Conservation (phyloP, 2,888 invertebrate species). For the Harmothoe impar region DNA sequence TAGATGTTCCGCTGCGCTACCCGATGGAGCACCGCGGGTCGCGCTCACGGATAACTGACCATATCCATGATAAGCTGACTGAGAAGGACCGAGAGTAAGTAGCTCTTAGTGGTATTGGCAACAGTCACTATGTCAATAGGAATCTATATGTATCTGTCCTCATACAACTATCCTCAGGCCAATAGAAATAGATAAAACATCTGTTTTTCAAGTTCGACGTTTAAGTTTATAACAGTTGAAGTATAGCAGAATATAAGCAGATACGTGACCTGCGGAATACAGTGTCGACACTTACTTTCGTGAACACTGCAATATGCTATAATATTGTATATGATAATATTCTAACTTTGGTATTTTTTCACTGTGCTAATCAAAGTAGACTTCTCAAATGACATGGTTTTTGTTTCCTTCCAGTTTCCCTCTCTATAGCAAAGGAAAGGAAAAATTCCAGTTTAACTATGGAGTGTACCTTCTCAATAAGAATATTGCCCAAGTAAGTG, state of each 20-base stretch:
- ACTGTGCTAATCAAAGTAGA: too few species aligned
- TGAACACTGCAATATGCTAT: too few species aligned
- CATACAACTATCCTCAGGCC: not conserved
- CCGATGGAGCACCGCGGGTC: slow-evolving; percentile 92
- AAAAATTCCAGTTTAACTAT: slow-evolving; percentile 92
- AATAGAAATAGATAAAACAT: too few species aligned
- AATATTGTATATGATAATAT: too few species aligned
- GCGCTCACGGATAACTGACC: slow-evolving; percentile 91
- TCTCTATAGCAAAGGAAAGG: slow-evolving; percentile 90
- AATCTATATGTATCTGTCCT: not conserved
- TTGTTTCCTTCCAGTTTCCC: slow-evolving; percentile 89
- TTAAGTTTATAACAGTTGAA: too few species aligned
- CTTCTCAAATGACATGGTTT: not conserved
- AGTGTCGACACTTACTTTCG: too few species aligned
- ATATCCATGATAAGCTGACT: slow-evolving; percentile 88
- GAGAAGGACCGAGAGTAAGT: slow-evolving; percentile 86
- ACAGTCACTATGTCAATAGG: too few species aligned
- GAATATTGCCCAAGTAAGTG: slow-evolving; percentile 91
- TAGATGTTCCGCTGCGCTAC: slow-evolving; percentile 94
- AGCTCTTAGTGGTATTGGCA: too few species aligned
- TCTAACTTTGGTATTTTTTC: too few species aligned
- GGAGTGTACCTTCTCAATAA: slow-evolving; percentile 96
- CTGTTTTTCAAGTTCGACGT: too few species aligned
- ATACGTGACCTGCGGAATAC: too few species aligned
- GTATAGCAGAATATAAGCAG: too few species aligned